Evolutionary conservation across 2,888 invertebrate genomes (phyloP), one percentile per base, ranked within the genome.

Genomic region (Drosophila birchii): DNA sequence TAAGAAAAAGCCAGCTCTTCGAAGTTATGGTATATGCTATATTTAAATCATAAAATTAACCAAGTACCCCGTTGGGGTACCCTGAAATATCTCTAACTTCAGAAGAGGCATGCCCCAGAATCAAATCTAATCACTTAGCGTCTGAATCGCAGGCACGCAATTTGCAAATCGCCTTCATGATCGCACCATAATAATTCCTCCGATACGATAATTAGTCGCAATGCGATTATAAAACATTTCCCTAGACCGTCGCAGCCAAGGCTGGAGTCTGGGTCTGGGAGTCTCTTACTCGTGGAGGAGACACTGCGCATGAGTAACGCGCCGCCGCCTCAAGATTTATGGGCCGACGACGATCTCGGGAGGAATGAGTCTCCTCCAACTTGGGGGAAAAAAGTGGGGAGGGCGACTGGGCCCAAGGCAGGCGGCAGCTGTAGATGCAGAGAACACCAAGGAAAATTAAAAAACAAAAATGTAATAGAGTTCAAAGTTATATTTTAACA

Each of bases 131-230:
- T 72, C 75, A 63, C 12, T 57, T 71, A 54, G 71, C 18, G 38
- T 41, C 36, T 44, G 69, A 67, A 68, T 60, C 29, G 59, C 76
- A 29, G 61, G 64, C 78, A 56, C 59, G 75, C 84, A 78, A 79
- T 83, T 86, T 81, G 79, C 84, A 79, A 79, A 83, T 84, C 68
- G 72, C 60, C 62, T 71, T 62, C 70, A 75, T 69, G 75, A 66
- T 66, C 63, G 51, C 75, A 38, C 34, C 89, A 86, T 89, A 86
- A 90, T 90, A 90, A 90, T 87, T 90, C 67, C 84, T 32, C 81
- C 84, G 86, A 86, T 89, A 89, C 87, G 90, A 91, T 91, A 91
- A 91, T 91, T 91, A 91, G 90, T 90, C 87, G 86, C 81, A 88
- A 79, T 89, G 85, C 86, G 88, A 90, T 90, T 91, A 90, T 86